Conservation (phyloP, 2,888 invertebrate genomes). For the Candidula unifasciata region DNA sequence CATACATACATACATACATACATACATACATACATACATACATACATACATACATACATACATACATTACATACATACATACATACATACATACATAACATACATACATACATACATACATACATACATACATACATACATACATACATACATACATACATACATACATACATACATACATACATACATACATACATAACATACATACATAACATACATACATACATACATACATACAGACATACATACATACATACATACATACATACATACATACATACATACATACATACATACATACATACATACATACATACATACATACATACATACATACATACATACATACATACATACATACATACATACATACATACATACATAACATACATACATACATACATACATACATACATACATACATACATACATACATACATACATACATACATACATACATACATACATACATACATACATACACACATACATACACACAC, state of each 20-base stretch:
- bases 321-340: too few relatives aligned
- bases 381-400: too few relatives aligned
- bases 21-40: slow-evolving; percentile 26
- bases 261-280: background rate
- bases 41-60: background rate
- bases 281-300: too few relatives aligned
- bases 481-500: background rate
- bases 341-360: too few relatives aligned
- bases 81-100: background rate
- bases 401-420: too few relatives aligned
- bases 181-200: background rate
- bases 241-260: too few relatives aligned
- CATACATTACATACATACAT: too few relatives aligned
- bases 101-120: background rate
- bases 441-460: background rate
- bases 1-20: slow-evolving; percentile 17
- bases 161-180: background rate
- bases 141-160: background rate
- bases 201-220: too few relatives aligned
- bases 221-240: too few relatives aligned
- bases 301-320: too few relatives aligned
- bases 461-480: background rate
- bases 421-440: too few relatives aligned
- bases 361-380: too few relatives aligned
- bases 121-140: background rate